These are phyloP conservation scores for Porites evermanni DNA, from an alignment of 92 coral and sea anemone species.

Conservation along the genomic window DNA sequence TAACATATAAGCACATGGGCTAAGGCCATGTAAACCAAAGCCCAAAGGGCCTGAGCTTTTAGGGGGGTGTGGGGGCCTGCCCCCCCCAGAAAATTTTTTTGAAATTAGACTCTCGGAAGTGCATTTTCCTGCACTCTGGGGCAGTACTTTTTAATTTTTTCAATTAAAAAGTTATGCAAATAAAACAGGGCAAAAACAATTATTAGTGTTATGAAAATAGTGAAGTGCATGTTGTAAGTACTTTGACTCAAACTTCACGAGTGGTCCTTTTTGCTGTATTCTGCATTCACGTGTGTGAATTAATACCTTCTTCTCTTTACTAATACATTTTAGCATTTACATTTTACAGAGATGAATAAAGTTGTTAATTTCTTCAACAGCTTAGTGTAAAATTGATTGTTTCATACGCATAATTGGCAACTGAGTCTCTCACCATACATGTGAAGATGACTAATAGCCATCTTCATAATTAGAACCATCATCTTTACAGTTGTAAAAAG, in stretches of 20 bases:
- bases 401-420: conserved; percentile 14
- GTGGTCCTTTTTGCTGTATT: conserved; percentile 22
- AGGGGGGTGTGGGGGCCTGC: too few relatives aligned
- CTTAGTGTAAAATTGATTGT: conserved; percentile 15
- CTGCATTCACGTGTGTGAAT: conserved; percentile 37
- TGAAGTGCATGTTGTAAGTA: conserved; percentile 2
- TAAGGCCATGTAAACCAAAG: too few relatives aligned
- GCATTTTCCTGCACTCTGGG: conserved; percentile 46
- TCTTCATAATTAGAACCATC: conserved; percentile 29
- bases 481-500: background rate
- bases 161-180: conserved; percentile 23
- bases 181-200: conserved; percentile 35
- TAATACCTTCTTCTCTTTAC: conserved; percentile 34
- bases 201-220: conserved; percentile 7
- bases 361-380: conserved; percentile 26
- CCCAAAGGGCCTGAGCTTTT: too few relatives aligned
- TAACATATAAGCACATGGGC: too few relatives aligned
- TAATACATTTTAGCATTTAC: conserved; percentile 17
- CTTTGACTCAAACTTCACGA: background rate
- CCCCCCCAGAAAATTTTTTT: too few relatives aligned
- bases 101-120: conserved; percentile 32
- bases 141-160: conserved; percentile 20
- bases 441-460: conserved; percentile 28
- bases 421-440: background rate
- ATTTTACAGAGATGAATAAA: conserved; percentile 26